phyloP scores from a whole-genome alignment of 2,113 vertebrate genomes.

The Gasterosteus nipponicus region DNA sequence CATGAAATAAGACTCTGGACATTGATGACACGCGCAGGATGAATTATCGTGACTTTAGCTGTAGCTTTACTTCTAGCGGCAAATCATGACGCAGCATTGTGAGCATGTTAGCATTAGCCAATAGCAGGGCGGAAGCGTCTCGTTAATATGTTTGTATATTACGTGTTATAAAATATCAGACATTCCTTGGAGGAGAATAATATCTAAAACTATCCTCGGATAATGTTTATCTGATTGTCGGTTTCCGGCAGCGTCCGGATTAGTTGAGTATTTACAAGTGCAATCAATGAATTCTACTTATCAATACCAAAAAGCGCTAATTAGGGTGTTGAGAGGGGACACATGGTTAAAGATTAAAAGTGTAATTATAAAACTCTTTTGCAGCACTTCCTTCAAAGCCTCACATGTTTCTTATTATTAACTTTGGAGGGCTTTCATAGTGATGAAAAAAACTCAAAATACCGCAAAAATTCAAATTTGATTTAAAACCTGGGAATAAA shows the following conservation, averaged over 20 bases:
- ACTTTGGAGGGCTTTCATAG: background rate
- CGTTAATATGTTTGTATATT: background rate
- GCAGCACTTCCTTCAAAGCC: background rate
- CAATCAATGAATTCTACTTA: background rate
- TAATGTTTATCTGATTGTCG: background rate
- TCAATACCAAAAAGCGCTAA: conserved; percentile 6
- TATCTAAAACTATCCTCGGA: background rate
- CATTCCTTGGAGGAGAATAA: background rate
- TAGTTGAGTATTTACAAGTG: background rate
- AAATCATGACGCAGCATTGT: background rate
- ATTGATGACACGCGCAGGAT: too few species aligned
- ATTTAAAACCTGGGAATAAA: background rate
- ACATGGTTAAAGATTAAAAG: background rate
- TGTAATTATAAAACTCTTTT: conserved; percentile 7
- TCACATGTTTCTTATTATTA: conserved; percentile 36
- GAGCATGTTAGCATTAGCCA: background rate
- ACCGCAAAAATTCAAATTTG: background rate
- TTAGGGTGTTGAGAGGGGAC: conserved; percentile 16
- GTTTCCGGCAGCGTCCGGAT: background rate
- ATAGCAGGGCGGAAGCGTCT: background rate
- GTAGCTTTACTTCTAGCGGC: too few species aligned
- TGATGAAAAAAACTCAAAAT: background rate
- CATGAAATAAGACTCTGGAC: too few species aligned
- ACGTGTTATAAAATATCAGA: background rate
- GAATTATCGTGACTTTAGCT: too few species aligned